Percentiles rank a stretch among this genome's conserved stretches.
These are phyloP conservation scores for Eurois occulta DNA, from an alignment of 2,888 invertebrate species.

Conservation along the genomic window DNA sequence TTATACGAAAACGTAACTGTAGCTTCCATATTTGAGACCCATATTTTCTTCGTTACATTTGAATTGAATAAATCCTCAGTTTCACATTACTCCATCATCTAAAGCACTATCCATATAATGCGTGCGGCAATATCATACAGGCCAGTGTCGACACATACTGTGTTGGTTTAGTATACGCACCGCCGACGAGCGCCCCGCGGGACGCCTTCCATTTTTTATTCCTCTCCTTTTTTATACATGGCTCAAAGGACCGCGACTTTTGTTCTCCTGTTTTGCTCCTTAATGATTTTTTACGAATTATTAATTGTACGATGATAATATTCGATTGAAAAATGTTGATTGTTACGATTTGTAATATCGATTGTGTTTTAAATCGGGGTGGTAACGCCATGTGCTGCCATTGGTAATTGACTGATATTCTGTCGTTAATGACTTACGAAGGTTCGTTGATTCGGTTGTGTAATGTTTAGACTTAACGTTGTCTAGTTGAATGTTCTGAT, in stretches of 20 bases:
- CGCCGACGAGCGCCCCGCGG: conserved; percentile 80
- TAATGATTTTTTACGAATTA: conserved; percentile 90
- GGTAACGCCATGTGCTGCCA: conserved; percentile 69
- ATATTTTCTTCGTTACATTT: conserved; percentile 25
- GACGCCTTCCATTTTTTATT: conserved; percentile 78
- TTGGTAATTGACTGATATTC: conserved; percentile 65
- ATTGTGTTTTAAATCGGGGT: conserved; percentile 69
- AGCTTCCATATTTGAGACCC: neutral
- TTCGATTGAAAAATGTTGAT: conserved; percentile 88
- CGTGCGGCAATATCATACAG: conserved; percentile 73
- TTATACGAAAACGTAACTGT: neutral
- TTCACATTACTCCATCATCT: conserved; percentile 52
- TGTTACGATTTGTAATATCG: conserved; percentile 78
- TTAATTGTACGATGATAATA: conserved; percentile 88
- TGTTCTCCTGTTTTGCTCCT: conserved; percentile 88
- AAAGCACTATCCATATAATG: conserved; percentile 57
- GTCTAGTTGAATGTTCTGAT: conserved; percentile 28
- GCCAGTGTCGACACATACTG: conserved; percentile 84
- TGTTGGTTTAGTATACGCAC: conserved; percentile 84
- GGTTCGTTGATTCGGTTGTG: conserved; percentile 50
- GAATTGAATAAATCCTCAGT: conserved; percentile 39
- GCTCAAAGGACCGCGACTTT: conserved; percentile 89
- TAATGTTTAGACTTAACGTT: conserved; percentile 47
- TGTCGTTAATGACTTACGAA: conserved; percentile 61
- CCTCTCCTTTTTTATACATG: conserved; percentile 80